Base-by-base conservation (phyloP, 2,888 invertebrate species). In the Gastrophysa polygoni region DNA sequence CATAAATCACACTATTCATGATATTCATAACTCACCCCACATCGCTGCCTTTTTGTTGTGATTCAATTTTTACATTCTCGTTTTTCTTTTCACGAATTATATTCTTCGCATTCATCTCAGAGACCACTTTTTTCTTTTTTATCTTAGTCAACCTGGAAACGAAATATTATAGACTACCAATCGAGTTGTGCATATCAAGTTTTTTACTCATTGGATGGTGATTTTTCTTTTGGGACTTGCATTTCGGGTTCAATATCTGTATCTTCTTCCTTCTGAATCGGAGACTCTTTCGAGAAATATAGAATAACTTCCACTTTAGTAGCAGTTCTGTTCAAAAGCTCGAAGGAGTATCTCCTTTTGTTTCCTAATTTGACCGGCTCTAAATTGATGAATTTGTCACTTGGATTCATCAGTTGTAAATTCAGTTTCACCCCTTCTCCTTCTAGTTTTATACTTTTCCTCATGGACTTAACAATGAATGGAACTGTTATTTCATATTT, bases 241-340 rank as follows among this genome's bases (percentile, higher is more conserved):
- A 76, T 76, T 56, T 73, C 73, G 1, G 69, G 65, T 28, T 71
- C 69, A 1, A 78, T 28, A 20, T 67, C 61, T 20, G 63, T 62
- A 4, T 52, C 60, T 29, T 63, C 55, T 43, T 56, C 64, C 17
- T 34, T 68, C 10, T 64, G 59, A 47, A 74, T 71, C 4, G 83
- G 82, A 54, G 85, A 82, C 74, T 83, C 83, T 18, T 86, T 83
- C 63, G 81, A 80, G 50, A 87, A 81, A 71, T 84, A 82, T 63
- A 87, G 85, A 50, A 73, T 78, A 0, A 86, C 82, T n/a, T 83
- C 82, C n/a, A 88, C 82, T 1, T 83, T 72, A 43, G 84, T 83
- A 70, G 83, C 82, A 59, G 86, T 85, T 59, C 85, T 83, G 71
- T 89, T 89, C 71, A 85, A 80, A n/a, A 88, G 84, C 64, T 83